Conservation (phyloP, 1,140 invertebrate species). For the Aphelenchoides avenae region DNA sequence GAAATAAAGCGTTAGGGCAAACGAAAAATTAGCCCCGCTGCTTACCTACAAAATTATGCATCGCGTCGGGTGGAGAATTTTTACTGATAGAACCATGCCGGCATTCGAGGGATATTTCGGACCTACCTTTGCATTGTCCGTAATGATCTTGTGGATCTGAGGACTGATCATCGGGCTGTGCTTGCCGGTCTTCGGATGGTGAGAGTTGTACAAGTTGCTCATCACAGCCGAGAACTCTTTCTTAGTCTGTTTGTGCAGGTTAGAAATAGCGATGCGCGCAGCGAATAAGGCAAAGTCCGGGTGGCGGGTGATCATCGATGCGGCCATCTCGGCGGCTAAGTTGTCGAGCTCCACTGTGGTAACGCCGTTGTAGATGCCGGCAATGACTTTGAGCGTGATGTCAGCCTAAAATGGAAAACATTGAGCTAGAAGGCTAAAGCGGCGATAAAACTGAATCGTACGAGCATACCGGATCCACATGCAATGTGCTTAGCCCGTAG, state of each 20-base stretch:
- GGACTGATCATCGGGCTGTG: constrained; percentile 78
- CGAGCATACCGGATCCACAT: constrained; percentile 91
- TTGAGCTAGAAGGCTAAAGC: too few species aligned
- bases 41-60: too few species aligned
- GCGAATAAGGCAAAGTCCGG: constrained; percentile 93
- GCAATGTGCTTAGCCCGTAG: constrained; percentile 89
- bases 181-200: constrained; percentile 71
- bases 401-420: constrained; percentile 30
- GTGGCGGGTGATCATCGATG: constrained; percentile 90
- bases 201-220: constrained; percentile 74
- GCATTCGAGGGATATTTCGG: too few species aligned
- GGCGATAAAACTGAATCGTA: too few species aligned
- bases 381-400: constrained; percentile 70
- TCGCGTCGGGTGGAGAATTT: too few species aligned
- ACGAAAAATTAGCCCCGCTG: too few species aligned
- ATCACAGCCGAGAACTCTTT: constrained; percentile 78
- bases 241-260: constrained; percentile 83
- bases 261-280: constrained; percentile 89
- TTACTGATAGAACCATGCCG: too few species aligned
- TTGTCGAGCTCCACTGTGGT: constrained; percentile 95
- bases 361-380: constrained; percentile 87
- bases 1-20: too few species aligned
- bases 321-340: constrained; percentile 89
- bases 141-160: constrained; percentile 75
- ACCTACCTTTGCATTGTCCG: constrained; percentile 74